phyloP scores from a whole-genome alignment of 2,888 invertebrate species.

The Acrobasis suavella region DNA sequence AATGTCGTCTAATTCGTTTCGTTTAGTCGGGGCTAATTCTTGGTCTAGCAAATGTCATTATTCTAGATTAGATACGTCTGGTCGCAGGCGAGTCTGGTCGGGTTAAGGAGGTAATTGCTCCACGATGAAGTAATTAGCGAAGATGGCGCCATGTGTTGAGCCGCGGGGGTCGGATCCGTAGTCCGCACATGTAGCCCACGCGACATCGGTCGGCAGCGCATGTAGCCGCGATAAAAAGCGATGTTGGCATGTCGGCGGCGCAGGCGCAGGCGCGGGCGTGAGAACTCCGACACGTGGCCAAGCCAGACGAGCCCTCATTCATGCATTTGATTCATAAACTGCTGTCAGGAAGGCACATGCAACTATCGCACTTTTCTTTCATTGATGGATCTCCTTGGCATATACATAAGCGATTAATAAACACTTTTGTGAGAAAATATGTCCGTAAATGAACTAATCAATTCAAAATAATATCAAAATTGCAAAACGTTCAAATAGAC shows the following conservation, averaged over 20 bases:
- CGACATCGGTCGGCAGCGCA: conserved; percentile 61
- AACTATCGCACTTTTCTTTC: conserved; percentile 10
- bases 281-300: conserved; percentile 75
- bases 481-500: background rate
- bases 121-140: conserved; percentile 74
- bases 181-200: conserved; percentile 74
- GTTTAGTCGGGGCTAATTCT: conserved; percentile 18
- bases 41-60: conserved; percentile 21
- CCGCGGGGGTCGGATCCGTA: conserved; percentile 63
- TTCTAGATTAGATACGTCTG: conserved; percentile 27
- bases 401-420: background rate
- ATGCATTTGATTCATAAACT: conserved; percentile 80
- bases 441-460: background rate
- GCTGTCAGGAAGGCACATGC: conserved; percentile 41
- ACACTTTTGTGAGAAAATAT: background rate
- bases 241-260: conserved; percentile 38
- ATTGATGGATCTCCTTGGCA: background rate
- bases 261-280: conserved; percentile 51
- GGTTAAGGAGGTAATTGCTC: conserved; percentile 43
- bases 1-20: conserved; percentile 33
- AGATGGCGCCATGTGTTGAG: conserved; percentile 68
- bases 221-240: conserved; percentile 70
- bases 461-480: background rate
- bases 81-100: conserved; percentile 19
- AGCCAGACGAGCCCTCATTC: conserved; percentile 66